Percentiles rank a stretch among this genome's conserved stretches.
These are phyloP conservation scores for Caenorhabditis wallacei DNA, from an alignment of 2,888 invertebrate species.

Conservation along the genomic window DNA sequence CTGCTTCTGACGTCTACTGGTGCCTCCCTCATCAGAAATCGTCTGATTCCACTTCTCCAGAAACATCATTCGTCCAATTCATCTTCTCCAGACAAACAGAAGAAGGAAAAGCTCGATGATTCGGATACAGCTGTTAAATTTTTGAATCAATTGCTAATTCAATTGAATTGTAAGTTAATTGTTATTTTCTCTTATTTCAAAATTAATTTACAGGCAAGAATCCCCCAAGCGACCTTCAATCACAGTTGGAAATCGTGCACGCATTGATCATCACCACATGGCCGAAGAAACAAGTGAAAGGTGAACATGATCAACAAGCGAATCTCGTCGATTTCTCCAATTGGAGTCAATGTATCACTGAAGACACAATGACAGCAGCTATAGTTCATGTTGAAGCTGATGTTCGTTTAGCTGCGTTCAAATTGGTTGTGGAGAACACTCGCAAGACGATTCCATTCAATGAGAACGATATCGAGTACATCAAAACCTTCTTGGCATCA, in stretches of 20 bases:
- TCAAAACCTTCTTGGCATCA: conserved; percentile 64
- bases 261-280: conserved; percentile 45
- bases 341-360: conserved; percentile 51
- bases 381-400: conserved; percentile 55
- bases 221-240: conserved; percentile 17
- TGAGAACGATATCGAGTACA: conserved; percentile 57
- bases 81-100: not conserved
- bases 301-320: not conserved
- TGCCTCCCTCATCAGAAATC: conserved; percentile 38
- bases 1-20: conserved; percentile 12
- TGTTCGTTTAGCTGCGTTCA: conserved; percentile 68
- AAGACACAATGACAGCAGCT: conserved; percentile 17
- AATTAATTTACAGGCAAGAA: conserved; percentile 5
- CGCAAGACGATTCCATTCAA: conserved; percentile 58
- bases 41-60: conserved; percentile 44
- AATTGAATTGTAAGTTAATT: conserved; percentile 12
- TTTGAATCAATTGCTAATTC: conserved; percentile 29
- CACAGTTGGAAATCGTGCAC: conserved; percentile 52
- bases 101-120: not conserved
- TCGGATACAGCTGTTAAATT: conserved; percentile 38
- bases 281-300: conserved; percentile 22
- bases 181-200: not conserved
- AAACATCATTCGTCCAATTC: conserved; percentile 17
- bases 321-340: conserved; percentile 43
- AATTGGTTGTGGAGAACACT: conserved; percentile 69